Conservation (phyloP, 2,797 vertebrate genomes). For the Trachops cirrhosus region DNA sequence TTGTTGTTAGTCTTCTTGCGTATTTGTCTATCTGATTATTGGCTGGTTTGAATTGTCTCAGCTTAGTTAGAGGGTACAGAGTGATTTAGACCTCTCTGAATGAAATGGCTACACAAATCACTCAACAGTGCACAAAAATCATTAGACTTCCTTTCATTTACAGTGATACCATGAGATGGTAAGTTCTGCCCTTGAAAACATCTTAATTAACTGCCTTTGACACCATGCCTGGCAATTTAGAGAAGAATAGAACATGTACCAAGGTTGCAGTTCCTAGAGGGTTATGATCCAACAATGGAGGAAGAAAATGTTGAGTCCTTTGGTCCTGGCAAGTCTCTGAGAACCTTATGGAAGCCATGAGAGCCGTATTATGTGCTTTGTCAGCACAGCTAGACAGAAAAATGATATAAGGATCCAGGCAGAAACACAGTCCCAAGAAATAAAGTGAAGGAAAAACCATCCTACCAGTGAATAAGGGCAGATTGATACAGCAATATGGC, state of each 20-base stretch:
- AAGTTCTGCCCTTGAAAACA: background rate
- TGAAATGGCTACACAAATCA: slow-evolving; percentile 46
- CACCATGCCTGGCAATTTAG: background rate
- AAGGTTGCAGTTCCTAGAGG: background rate
- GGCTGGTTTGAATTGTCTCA: background rate
- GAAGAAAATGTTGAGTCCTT: background rate
- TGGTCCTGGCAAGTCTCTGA: background rate
- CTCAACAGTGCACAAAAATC: background rate
- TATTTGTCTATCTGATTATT: background rate
- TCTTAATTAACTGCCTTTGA: background rate
- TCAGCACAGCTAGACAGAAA: background rate
- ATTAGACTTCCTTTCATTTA: background rate
- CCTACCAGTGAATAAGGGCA: background rate
- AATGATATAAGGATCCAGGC: background rate
- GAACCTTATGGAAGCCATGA: background rate
- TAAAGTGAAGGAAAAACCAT: background rate
- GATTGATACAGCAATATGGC: background rate
- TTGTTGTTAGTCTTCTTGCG: background rate
- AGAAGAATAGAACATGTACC: background rate
- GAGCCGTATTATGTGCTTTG: background rate
- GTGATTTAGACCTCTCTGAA: slow-evolving; percentile 65
- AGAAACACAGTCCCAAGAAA: background rate
- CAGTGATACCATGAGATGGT: background rate
- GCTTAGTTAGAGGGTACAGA: slow-evolving; percentile 45
- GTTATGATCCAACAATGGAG: background rate